Percentiles rank a stretch among this genome's conserved stretches.
Evolutionary conservation across 1,140 invertebrate species (phyloP).

Genomic region (Heliconius hermathena): DNA sequence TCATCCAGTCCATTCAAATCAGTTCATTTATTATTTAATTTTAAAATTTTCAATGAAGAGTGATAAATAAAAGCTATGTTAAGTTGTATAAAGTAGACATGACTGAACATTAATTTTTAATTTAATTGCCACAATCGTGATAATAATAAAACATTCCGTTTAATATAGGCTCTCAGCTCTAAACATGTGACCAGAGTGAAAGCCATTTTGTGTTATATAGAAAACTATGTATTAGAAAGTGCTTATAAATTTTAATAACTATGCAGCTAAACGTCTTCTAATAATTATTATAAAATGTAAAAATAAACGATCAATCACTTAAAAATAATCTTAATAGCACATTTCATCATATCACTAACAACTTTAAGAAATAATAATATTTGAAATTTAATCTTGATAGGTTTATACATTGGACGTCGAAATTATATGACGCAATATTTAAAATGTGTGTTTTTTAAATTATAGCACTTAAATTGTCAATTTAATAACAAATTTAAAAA

Average conservation of each 20-base stretch:
- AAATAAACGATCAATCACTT: slow-evolving; percentile 37
- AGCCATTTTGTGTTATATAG: slow-evolving; percentile 14
- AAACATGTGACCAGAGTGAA: background rate
- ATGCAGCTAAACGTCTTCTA: slow-evolving; percentile 26
- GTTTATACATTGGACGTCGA: slow-evolving; percentile 7
- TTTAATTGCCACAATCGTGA: background rate
- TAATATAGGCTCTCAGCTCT: background rate
- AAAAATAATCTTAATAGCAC: slow-evolving; percentile 38
- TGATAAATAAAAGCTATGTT: background rate
- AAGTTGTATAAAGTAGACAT: background rate
- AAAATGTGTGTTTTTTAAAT: background rate
- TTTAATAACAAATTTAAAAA: background rate
- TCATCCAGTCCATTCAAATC: background rate
- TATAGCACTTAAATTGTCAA: background rate
- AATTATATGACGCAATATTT: background rate
- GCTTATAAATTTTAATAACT: slow-evolving; percentile 38
- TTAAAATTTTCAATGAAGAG: background rate
- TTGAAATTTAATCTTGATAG: slow-evolving; percentile 27
- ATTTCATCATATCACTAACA: slow-evolving; percentile 38
- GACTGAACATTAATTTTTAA: background rate
- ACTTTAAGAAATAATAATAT: slow-evolving; percentile 27
- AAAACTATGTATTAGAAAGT: slow-evolving; percentile 33
- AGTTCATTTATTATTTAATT: slow-evolving; percentile 1
- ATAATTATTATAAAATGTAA: slow-evolving; percentile 35
- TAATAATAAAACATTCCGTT: background rate